These are phyloP conservation scores for Polyommatus icarus DNA, from an alignment of 2,888 invertebrate species.

Conservation along the genomic window DNA sequence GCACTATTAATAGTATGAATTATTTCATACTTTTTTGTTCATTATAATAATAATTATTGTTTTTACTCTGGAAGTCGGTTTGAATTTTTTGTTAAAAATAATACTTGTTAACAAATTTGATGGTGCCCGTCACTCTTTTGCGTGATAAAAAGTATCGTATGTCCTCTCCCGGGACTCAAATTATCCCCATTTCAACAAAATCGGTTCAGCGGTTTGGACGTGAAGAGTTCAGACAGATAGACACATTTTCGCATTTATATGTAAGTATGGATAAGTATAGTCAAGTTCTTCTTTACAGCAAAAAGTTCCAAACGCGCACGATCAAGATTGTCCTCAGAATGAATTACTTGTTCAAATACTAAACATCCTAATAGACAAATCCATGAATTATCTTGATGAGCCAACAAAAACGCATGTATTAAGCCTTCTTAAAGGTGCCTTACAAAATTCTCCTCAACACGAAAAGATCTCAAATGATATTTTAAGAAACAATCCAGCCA, in stretches of 20 bases:
- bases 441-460: background rate
- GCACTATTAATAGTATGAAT: too few relatives aligned
- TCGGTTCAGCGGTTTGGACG: background rate
- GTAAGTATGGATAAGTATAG: background rate
- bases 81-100: too few relatives aligned
- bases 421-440: background rate
- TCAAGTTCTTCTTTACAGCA: background rate
- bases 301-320: background rate
- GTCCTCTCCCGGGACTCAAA: too few relatives aligned
- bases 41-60: too few relatives aligned
- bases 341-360: background rate
- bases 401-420: background rate
- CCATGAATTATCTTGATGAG: background rate
- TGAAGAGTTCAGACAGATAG: background rate
- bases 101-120: too few relatives aligned
- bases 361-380: background rate
- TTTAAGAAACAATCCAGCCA: background rate
- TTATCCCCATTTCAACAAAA: too few relatives aligned
- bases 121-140: too few relatives aligned
- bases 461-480: background rate
- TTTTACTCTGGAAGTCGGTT: too few relatives aligned
- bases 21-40: too few relatives aligned
- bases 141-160: too few relatives aligned
- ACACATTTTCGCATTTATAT: too few relatives aligned
- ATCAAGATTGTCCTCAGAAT: background rate